Base-by-base conservation (phyloP, 2,797 vertebrate species). In the Sebastes vulpes region DNA sequence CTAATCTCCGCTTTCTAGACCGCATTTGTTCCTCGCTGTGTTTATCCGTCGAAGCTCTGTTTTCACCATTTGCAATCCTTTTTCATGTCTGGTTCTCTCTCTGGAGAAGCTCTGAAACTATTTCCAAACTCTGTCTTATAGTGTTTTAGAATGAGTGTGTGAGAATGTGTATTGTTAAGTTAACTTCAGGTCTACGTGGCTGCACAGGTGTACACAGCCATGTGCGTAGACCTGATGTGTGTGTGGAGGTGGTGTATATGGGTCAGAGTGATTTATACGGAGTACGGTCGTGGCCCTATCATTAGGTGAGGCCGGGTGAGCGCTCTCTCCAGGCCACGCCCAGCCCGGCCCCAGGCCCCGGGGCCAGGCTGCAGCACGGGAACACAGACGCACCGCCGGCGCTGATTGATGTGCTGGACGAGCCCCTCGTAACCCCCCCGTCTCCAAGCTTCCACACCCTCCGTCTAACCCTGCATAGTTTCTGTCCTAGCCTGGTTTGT, bases 221-320 rank as follows among this genome's bases (percentile, higher is more conserved):
- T 85, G 77, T 68, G 76, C 54, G 46, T 25, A 29, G 69, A 50
- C 65, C 7, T 38, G 12, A 26, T 65, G 83, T 50, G 69, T 68
- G 77, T 71, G 76, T 66, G 69, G 69, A 79, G 73, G 79, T 83
- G 83, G 83, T 89, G 87, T 91, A 93, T 90, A 79, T 79, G 92
- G 89, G 91, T 90, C 87, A 91, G 79, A 90, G 93, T 97, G 96
- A 96, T 97, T 97, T 96, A 96, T 94, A 87, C 72, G 65, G 84
- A 88, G 89, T 87, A 94, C 91, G 89, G 87, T 87, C 12, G 4
- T 81, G 78, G 81, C 86, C 93, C 94, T 96, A 90, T 95, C 93
- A 96, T 97, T 96, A 96, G 83, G 74, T 14, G 67, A 88, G 89
- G 83, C 31, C 20, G 20, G 83, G 38, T 81, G 79, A 83, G 83